Base-by-base conservation (phyloP, 2,113 vertebrate genomes). In the Triplophysa dalaica region DNA sequence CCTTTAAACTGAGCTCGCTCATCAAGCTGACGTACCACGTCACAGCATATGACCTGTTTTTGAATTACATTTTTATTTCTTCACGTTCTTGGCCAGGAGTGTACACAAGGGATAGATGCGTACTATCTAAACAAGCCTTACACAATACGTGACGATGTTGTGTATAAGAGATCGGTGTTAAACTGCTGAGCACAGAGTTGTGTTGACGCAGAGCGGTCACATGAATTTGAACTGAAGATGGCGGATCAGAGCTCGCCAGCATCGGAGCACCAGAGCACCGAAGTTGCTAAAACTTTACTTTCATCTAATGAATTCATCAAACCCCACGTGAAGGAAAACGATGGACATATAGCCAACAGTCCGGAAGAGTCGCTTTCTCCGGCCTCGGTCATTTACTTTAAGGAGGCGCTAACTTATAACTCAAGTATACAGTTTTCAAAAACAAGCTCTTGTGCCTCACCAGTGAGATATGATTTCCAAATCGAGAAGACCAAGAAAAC, bases 351-450 rank as follows among this genome's bases (percentile, higher is more conserved):
- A 0, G 85, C 87, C 60, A 69, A 41, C 58, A 92, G 89, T 19
- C 90, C 91, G 8, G 93, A 93, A 0, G 93, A 94, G 62, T 88
- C 90, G 24, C 86, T 93, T 0, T 92, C 92, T 2, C 93, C 93
- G 0, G 93, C 92, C 3, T 94, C 93, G 0, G 93, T 94, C 52
- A 94, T 94, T 19, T 94, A 90, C 82, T 94, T 94, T 78, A 93
- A 91, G 84, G 93, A 94, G 85, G 92, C 92, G 16, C 63, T 92
- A n/a, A 80, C 72, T 85, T 91, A 91, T 9, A 85, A 77, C 43
- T 65, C 88, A 0, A 92, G 77, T 77, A 17, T 93, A 41, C 81
- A 84, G 5, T 88, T 92, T 14, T 82, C 80, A 0, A 85, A 84
- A 41, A 41, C 83, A 13, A 85, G 69, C 1, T 81, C 86, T 7